phyloP scores from a whole-genome alignment of 2,888 invertebrate species.

The Tipula lateralis region DNA sequence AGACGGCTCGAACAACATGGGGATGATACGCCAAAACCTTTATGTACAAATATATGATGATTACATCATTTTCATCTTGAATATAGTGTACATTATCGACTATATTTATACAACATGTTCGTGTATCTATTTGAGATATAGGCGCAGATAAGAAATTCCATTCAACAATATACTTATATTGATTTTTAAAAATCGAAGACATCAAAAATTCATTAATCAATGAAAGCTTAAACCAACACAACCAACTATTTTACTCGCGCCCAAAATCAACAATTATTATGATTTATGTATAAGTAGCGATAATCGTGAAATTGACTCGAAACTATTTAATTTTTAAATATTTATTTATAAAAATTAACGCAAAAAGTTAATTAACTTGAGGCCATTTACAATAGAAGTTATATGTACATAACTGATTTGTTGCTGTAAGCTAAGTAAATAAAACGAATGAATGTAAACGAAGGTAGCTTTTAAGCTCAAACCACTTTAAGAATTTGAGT shows the following conservation, averaged over 20 bases:
- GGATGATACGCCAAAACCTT: not conserved
- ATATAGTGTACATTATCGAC: not conserved
- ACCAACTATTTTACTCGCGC: not conserved
- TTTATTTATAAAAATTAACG: not conserved
- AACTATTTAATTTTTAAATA: not conserved
- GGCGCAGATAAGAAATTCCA: not conserved
- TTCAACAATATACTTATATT: not conserved
- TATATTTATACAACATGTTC: not conserved
- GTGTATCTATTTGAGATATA: not conserved
- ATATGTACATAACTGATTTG: not conserved
- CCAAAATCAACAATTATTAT: not conserved
- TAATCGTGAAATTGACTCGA: not conserved
- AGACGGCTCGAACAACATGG: not conserved
- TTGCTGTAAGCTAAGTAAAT: not conserved
- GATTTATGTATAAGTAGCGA: conserved; percentile 3
- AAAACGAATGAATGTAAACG: not conserved
- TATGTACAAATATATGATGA: not conserved
- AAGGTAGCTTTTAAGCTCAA: not conserved
- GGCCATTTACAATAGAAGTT: not conserved
- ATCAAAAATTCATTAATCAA: not conserved
- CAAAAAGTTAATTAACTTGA: not conserved
- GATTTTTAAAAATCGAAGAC: not conserved
- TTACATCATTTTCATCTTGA: not conserved
- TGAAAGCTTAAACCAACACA: not conserved
- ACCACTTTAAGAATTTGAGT: too few species aligned